Base-by-base conservation (phyloP, 2,797 vertebrate genomes). In the Denticeps clupeoides region DNA sequence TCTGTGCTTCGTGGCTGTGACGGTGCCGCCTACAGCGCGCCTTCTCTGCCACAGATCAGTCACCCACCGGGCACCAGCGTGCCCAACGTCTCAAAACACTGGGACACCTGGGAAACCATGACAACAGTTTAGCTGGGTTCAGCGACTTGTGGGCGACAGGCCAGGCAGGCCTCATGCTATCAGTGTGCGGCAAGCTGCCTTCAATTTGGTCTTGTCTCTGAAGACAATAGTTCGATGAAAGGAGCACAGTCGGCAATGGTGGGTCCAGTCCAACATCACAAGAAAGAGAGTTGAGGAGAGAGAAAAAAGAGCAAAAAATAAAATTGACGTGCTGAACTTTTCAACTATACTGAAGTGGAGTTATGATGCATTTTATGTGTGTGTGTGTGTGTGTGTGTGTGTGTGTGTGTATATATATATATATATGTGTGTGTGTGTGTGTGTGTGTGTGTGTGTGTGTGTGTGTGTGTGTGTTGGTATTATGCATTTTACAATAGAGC, bases 181-280 rank as follows among this genome's bases (percentile, higher is more conserved):
- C 45, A 51, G 48, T 50, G 48, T 60, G 47, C 40, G 42, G 44
- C 21, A 32, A 48, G 48, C 27, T 38, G 51, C 51, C 47, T 58
- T 47, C 16, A 38, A 44, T 58, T 52, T 48, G n/a, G 38, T 31
- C 40, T 28, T 49, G 44, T 25, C 38, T 47, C 47, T 44, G 29
- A 48, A 37, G 22, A 31, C 49, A 40, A 44, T 38, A 24, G 19
- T 18, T 12, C 11, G 44, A 29, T 27, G 26, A 37, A 32, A 25
- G 27, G 23, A 12, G 42, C 4, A 2, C 12, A 43, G 24, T 16
- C n/a, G n/a, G n/a, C n/a, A n/a, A n/a, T n/a, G 18, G 29, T 23
- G 41, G n/a, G 23, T 4, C 13, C 29, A 27, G 29, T 45, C 37
- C 21, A 26, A 29, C 8, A 13, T 9, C 25, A 26, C n/a, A n/a